A percentile compares a stretch with the other conserved stretches of the same genome.
phyloP scores from a whole-genome alignment of 1,140 invertebrate genomes.

The Onthophagus taurus region DNA sequence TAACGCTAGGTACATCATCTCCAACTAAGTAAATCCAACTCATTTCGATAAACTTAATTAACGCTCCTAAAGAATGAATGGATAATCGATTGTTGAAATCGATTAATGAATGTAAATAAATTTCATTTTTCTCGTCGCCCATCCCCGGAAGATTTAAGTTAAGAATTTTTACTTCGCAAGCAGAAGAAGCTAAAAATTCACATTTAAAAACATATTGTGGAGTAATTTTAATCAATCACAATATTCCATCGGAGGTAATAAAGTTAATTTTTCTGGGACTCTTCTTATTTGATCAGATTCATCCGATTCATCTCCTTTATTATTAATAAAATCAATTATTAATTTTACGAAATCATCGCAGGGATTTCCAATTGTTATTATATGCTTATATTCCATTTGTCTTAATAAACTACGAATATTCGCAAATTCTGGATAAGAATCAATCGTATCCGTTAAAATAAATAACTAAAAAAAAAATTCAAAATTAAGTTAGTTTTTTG shows the following conservation, averaged over 20 bases:
- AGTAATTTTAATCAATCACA: constrained; percentile 36
- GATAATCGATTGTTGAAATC: constrained; percentile 56
- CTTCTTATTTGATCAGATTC: constrained; percentile 31
- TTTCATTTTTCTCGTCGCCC: constrained; percentile 47
- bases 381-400: constrained; percentile 52
- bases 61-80: constrained; percentile 60
- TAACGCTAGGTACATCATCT: background rate
- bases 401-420: constrained; percentile 48
- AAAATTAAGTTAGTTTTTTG: background rate
- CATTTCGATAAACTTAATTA: constrained; percentile 64
- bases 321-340: constrained; percentile 33
- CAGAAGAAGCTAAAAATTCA: constrained; percentile 45
- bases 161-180: constrained; percentile 50
- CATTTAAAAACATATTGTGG: constrained; percentile 11
- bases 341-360: constrained; percentile 41
- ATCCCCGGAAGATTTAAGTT: constrained; percentile 50
- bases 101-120: constrained; percentile 57
- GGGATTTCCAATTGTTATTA: constrained; percentile 43
- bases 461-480: constrained; percentile 38
- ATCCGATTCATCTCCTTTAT: constrained; percentile 21
- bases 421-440: constrained; percentile 47
- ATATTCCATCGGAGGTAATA: constrained; percentile 48
- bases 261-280: constrained; percentile 38
- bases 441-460: constrained; percentile 52
- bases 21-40: constrained; percentile 42